Percentiles rank a stretch among this genome's conserved stretches.
Evolutionary conservation across 2,113 vertebrate genomes (phyloP).

Genomic region (Microcebus ravelobensis): DNA sequence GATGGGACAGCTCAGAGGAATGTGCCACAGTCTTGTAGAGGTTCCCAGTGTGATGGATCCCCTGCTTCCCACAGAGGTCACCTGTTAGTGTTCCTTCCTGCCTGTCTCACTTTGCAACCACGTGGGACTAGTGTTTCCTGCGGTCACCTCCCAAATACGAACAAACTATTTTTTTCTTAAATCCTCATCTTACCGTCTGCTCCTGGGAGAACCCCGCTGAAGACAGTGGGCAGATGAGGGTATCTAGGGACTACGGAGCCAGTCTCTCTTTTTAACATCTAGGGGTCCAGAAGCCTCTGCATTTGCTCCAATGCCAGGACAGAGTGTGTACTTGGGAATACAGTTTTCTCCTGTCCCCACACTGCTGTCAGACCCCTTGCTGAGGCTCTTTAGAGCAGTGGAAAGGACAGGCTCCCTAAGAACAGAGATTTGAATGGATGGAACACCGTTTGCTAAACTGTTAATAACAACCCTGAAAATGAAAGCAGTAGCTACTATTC

Average conservation of each 20-base stretch:
- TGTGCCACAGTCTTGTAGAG: background rate
- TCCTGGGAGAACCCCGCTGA: background rate
- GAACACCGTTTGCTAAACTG: background rate
- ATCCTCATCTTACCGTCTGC: background rate
- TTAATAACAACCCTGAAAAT: background rate
- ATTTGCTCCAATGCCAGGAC: background rate
- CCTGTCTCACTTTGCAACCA: background rate
- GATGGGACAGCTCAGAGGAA: background rate
- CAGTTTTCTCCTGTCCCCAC: too few relatives aligned
- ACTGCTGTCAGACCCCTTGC: background rate
- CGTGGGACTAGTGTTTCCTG: background rate
- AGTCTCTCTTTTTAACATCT: background rate
- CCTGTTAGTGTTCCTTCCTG: background rate
- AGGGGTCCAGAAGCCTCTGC: background rate
- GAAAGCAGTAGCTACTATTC: background rate
- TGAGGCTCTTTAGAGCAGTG: background rate
- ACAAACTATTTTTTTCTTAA: background rate
- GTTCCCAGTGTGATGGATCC: fast-evolving
- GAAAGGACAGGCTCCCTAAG: background rate
- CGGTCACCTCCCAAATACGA: background rate
- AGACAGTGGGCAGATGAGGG: background rate
- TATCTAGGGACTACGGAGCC: background rate
- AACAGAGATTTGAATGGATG: background rate
- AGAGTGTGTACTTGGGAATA: background rate
- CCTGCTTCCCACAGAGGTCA: background rate